These are phyloP conservation scores for Peromyscus melanophrys DNA, from an alignment of 2,797 vertebrate genomes.

Conservation along the genomic window DNA sequence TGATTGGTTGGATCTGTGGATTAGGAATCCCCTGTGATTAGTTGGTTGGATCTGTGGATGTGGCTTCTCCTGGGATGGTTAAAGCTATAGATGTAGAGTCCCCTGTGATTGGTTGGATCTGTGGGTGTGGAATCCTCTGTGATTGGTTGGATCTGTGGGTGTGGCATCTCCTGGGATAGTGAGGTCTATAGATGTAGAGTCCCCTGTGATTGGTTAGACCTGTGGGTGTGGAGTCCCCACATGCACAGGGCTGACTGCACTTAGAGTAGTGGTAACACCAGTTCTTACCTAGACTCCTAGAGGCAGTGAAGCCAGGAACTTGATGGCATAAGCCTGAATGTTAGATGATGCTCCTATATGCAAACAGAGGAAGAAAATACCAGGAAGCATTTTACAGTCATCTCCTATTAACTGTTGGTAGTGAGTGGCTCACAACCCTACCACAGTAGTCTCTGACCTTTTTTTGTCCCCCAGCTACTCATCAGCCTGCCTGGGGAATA, in stretches of 20 bases:
- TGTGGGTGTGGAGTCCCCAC: neutral
- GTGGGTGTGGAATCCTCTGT: neutral
- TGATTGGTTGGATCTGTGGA: neutral
- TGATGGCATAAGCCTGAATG: too few relatives aligned
- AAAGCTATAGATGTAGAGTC: neutral
- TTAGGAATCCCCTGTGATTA: neutral
- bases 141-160: neutral
- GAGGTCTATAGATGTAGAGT: neutral
- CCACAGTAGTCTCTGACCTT: neutral
- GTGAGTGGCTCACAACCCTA: rapidly evolving
- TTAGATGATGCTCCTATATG: neutral
- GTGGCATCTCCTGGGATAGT: neutral
- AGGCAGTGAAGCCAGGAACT: neutral
- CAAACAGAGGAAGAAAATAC: neutral
- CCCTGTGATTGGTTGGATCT: neutral
- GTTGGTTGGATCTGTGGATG: neutral
- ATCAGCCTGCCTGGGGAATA: neutral
- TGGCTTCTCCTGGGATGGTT: neutral
- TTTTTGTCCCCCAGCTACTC: neutral
- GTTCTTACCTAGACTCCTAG: neutral
- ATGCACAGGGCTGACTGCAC: neutral
- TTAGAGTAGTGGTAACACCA: neutral
- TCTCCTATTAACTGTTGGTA: neutral
- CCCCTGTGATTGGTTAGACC: neutral
- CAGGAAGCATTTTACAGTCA: neutral